Conservation (phyloP, 2,113 vertebrate genomes). For the Tetrao urogallus region DNA sequence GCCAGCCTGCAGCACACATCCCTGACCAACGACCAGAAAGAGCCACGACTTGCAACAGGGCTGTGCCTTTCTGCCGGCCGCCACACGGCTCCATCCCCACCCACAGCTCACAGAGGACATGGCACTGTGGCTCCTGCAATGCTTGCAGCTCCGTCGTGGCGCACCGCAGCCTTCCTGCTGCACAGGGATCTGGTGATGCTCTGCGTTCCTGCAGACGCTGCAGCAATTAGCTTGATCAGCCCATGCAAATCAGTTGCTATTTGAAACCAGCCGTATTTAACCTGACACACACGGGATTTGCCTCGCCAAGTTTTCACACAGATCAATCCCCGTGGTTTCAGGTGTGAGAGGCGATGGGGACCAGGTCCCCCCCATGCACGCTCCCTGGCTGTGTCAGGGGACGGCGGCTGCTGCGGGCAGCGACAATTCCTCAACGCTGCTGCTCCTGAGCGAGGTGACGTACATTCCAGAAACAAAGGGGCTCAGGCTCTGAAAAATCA, state of each 20-base stretch:
- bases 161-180: not conserved
- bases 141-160: not conserved
- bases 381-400: not conserved
- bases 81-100: not conserved
- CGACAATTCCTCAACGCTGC: not conserved
- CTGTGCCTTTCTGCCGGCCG: not conserved
- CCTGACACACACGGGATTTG: not conserved
- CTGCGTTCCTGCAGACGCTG: not conserved
- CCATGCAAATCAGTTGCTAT: conserved; percentile 56
- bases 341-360: not conserved
- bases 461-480: not conserved
- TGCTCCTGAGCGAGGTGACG: not conserved
- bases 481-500: not conserved
- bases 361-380: not conserved
- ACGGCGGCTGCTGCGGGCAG: not conserved
- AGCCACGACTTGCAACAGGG: not conserved
- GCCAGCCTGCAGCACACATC: not conserved
- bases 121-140: not conserved
- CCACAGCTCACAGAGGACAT: rapidly evolving
- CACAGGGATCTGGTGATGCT: not conserved
- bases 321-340: not conserved
- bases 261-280: conserved; percentile 56
- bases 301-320: conserved; percentile 21
- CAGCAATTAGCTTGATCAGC: conserved; percentile 60
- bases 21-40: not conserved